phyloP scores from a whole-genome alignment of 2,888 invertebrate genomes.

The Trachelus tabidus region DNA sequence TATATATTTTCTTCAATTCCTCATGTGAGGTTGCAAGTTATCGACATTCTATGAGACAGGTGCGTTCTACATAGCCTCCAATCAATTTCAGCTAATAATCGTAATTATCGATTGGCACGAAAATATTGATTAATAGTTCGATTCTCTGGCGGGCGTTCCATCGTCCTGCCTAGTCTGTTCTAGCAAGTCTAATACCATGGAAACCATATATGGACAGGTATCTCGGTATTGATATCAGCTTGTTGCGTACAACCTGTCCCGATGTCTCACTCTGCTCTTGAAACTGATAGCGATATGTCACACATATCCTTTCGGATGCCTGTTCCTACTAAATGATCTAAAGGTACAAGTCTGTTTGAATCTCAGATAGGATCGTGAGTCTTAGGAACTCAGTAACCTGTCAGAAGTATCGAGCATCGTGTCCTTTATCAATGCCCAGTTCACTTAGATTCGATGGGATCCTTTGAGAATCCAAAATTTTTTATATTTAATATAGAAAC shows the following conservation, averaged over 20 bases:
- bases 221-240: background rate
- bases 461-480: background rate
- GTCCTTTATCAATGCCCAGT: background rate
- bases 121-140: background rate
- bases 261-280: background rate
- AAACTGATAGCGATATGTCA: background rate
- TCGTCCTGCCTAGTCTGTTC: background rate
- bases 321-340: background rate
- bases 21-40: background rate
- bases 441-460: background rate
- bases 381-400: background rate
- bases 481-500: too few relatives aligned
- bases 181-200: background rate
- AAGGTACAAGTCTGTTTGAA: background rate
- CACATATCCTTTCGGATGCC: background rate
- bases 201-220: background rate
- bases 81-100: background rate
- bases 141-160: background rate
- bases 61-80: background rate
- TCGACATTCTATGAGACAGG: background rate
- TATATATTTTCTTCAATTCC: background rate
- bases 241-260: background rate
- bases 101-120: background rate
- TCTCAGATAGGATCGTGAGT: background rate
- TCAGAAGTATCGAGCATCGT: background rate